phyloP scores from a whole-genome alignment of 2,113 vertebrate species.

The Vidua macroura region DNA sequence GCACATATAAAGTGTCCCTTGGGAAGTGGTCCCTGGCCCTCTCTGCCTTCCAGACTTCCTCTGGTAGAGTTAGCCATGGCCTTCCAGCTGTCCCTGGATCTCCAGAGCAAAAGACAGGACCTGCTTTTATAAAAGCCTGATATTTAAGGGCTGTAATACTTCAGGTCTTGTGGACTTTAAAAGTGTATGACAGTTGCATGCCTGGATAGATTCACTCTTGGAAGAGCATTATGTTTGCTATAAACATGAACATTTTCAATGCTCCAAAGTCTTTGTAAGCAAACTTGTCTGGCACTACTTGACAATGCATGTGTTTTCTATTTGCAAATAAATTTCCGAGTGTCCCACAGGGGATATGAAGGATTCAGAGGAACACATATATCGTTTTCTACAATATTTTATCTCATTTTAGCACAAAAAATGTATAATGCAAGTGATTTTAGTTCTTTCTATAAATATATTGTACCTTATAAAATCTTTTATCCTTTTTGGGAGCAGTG shows the following conservation, averaged over 20 bases:
- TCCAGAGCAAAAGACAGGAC: background rate
- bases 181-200: slow-evolving; percentile 5
- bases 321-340: slow-evolving; percentile 53
- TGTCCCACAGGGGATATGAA: slow-evolving; percentile 38
- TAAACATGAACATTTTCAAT: slow-evolving; percentile 51
- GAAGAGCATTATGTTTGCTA: slow-evolving; percentile 23
- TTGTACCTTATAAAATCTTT: slow-evolving; percentile 56
- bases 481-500: slow-evolving; percentile 30
- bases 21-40: background rate
- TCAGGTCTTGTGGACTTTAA: background rate
- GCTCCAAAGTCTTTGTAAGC: slow-evolving; percentile 51
- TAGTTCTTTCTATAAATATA: slow-evolving; percentile 59
- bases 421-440: slow-evolving; percentile 13
- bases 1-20: background rate
- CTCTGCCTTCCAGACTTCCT: background rate
- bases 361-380: slow-evolving; percentile 30
- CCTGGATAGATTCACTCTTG: slow-evolving; percentile 31
- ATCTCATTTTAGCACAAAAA: background rate
- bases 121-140: background rate
- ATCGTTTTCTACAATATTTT: slow-evolving; percentile 41
- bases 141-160: background rate
- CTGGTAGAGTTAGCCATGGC: background rate
- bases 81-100: background rate
- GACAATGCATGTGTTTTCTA: slow-evolving; percentile 50
- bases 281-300: slow-evolving; percentile 51